Evolutionary conservation across 2,113 vertebrate genomes (phyloP).

Genomic region (Meleagris gallopavo): DNA sequence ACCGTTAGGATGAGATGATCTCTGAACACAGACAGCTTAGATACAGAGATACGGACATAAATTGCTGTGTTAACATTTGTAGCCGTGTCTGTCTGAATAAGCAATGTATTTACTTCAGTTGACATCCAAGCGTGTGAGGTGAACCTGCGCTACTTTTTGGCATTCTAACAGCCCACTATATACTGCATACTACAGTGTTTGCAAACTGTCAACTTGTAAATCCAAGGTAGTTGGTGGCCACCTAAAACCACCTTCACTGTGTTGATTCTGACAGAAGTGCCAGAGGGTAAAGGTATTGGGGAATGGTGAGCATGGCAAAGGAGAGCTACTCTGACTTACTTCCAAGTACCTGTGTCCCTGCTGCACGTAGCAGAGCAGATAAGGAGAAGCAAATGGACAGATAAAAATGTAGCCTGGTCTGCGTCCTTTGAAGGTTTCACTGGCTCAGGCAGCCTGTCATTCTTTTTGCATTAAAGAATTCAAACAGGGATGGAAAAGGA

Average conservation of each 20-base stretch:
- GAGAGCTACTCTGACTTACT: background rate
- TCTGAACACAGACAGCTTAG: background rate
- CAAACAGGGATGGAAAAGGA: background rate
- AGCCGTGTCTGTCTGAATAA: background rate
- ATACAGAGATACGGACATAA: background rate
- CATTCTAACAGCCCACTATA: background rate
- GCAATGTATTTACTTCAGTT: background rate
- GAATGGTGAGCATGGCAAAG: background rate
- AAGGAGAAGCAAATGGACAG: background rate
- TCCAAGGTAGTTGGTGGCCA: background rate
- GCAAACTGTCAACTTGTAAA: background rate
- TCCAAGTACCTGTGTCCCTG: background rate
- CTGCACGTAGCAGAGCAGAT: background rate
- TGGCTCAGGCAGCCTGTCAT: background rate
- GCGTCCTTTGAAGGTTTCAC: background rate
- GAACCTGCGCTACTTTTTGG: background rate
- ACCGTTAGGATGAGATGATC: background rate
- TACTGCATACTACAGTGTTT: background rate
- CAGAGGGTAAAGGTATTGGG: background rate
- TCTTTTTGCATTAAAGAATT: background rate
- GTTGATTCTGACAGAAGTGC: rapidly evolving
- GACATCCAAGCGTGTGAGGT: background rate
- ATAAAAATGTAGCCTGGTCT: background rate
- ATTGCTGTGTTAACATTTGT: background rate
- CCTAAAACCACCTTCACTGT: background rate